Evolutionary conservation across 2,113 vertebrate species (phyloP).

Genomic region (Upupa epops): DNA sequence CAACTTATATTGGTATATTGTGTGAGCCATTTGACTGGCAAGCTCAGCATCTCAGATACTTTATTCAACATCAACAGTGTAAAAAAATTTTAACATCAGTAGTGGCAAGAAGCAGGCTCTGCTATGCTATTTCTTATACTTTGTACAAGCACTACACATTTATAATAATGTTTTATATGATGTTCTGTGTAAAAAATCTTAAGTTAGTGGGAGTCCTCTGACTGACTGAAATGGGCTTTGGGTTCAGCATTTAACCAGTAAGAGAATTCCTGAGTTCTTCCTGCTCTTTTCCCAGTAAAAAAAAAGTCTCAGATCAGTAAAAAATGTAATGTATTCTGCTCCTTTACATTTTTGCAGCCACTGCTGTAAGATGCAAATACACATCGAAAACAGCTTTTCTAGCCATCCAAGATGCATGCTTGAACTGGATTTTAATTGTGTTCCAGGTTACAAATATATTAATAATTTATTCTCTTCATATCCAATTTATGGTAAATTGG

Average conservation of each 20-base stretch:
- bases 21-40: not conserved
- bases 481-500: not conserved
- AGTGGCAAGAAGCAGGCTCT: not conserved
- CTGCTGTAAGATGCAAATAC: not conserved
- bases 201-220: not conserved
- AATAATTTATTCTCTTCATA: slow-evolving; percentile 13
- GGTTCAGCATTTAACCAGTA: not conserved
- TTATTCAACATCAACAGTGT: not conserved
- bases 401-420: not conserved
- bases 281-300: not conserved
- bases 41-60: not conserved
- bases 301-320: not conserved
- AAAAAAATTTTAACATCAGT: not conserved
- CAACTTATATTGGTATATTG: not conserved
- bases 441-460: not conserved
- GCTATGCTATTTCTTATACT: not conserved
- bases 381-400: not conserved
- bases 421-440: not conserved
- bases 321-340: not conserved
- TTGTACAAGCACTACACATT: not conserved
- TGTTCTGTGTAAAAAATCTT: not conserved
- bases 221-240: not conserved
- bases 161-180: not conserved
- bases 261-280: not conserved
- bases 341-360: not conserved